phyloP scores from a whole-genome alignment of 1,140 invertebrate genomes.

The Theocolax elegans region DNA sequence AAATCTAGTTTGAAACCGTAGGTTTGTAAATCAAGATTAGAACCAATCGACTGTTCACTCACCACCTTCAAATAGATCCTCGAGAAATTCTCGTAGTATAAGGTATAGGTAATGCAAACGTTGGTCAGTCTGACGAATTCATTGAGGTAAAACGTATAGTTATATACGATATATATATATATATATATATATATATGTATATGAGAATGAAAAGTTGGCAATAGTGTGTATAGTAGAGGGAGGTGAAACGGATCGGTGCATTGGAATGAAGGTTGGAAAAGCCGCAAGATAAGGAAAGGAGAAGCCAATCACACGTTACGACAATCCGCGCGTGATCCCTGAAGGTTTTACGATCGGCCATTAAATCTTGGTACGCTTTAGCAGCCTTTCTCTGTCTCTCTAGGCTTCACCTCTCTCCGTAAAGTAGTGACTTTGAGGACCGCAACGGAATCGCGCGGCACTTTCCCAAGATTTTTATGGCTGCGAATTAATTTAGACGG shows the following conservation, averaged over 20 bases:
- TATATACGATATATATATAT: background rate
- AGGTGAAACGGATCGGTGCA: background rate
- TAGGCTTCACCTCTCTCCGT: too few species aligned
- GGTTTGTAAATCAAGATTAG: too few species aligned
- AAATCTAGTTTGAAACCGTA: too few species aligned
- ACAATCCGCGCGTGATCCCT: conserved; percentile 34
- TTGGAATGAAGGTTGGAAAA: background rate
- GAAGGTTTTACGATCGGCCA: conserved; percentile 34
- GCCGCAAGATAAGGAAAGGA: conserved; percentile 27
- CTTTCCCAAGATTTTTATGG: conserved; percentile 31
- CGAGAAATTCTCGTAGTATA: too few species aligned
- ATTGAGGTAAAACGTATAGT: too few species aligned
- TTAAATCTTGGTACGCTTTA: conserved; percentile 34
- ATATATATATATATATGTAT: background rate
- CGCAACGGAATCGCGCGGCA: background rate
- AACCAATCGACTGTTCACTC: too few species aligned
- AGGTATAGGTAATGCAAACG: too few species aligned
- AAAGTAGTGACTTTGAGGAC: too few species aligned
- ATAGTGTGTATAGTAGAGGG: background rate
- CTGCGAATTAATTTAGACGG: conserved; percentile 34
- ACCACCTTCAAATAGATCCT: too few species aligned
- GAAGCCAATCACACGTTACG: conserved; percentile 36
- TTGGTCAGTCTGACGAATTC: too few species aligned
- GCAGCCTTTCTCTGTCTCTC: background rate
- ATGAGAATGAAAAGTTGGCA: conserved; percentile 10